phyloP scores from a whole-genome alignment of 2,888 invertebrate species.

The Oligia fasciuncula region DNA sequence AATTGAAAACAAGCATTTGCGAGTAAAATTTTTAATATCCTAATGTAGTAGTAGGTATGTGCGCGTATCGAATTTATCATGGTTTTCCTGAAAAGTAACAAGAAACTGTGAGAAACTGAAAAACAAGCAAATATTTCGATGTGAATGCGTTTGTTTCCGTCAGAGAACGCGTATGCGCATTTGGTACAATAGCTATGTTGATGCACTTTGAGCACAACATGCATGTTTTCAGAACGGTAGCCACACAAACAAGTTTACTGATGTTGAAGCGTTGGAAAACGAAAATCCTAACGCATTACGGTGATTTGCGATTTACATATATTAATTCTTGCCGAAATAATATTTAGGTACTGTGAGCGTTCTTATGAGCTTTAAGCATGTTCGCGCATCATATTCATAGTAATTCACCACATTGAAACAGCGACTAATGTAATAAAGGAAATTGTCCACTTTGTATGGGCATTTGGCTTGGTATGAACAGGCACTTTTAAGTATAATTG shows the following conservation, averaged over 20 bases:
- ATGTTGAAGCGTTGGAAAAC: conserved; percentile 56
- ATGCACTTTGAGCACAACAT: conserved; percentile 81
- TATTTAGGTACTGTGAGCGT: conserved; percentile 1
- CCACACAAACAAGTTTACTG: conserved; percentile 73
- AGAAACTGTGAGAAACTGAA: conserved; percentile 74
- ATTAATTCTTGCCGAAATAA: neutral
- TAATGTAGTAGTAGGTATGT: conserved; percentile 8
- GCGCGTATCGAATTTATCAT: conserved; percentile 40
- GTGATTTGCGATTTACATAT: conserved; percentile 21
- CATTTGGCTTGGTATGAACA: no score
- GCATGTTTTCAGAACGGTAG: conserved; percentile 82
- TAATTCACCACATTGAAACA: conserved; percentile 46
- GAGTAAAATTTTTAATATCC: conserved; percentile 9
- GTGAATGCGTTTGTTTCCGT: conserved; percentile 82
- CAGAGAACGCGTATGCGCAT: conserved; percentile 76
- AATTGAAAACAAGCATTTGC: conserved; percentile 22
- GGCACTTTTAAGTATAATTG: no score
- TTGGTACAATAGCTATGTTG: conserved; percentile 84
- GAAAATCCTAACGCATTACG: conserved; percentile 48
- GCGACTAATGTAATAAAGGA: conserved; percentile 39
- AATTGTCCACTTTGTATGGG: no score
- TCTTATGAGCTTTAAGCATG: conserved; percentile 14
- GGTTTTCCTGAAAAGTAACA: conserved; percentile 59
- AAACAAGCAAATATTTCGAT: conserved; percentile 80
- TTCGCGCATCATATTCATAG: conserved; percentile 22